Evolutionary conservation across 1,140 invertebrate genomes (phyloP).

Genomic region (Limonius californicus): DNA sequence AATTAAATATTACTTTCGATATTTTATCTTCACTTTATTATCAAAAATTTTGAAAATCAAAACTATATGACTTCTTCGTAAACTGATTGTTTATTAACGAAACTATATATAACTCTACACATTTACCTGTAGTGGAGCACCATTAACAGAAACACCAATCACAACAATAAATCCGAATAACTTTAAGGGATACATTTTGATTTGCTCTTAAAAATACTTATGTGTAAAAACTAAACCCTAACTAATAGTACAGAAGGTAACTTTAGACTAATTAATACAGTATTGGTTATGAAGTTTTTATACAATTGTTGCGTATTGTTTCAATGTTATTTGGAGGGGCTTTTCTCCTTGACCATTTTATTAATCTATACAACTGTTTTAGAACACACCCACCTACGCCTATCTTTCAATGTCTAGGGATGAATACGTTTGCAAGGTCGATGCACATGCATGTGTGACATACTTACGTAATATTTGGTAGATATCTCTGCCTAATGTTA

Average conservation of each 20-base stretch:
- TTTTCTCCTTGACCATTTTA: constrained; percentile 38
- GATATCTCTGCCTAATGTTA: neutral
- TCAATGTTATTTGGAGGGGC: constrained; percentile 28
- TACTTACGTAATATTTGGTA: constrained; percentile 23
- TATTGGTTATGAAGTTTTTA: constrained; percentile 30
- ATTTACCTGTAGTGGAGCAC: too few relatives aligned
- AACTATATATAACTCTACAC: too few relatives aligned
- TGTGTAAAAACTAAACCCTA: too few relatives aligned
- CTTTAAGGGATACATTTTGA: neutral
- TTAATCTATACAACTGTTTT: constrained; percentile 18
- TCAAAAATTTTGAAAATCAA: too few relatives aligned
- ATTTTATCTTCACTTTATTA: too few relatives aligned
- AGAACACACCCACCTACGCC: constrained; percentile 24
- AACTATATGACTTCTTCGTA: too few relatives aligned
- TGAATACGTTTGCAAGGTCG: constrained; percentile 22
- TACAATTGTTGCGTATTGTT: constrained; percentile 29
- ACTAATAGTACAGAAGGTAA: neutral
- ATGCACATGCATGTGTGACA: constrained; percentile 25
- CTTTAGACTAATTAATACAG: constrained; percentile 29
- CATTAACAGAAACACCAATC: neutral
- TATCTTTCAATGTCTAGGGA: constrained; percentile 30
- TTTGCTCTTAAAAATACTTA: too few relatives aligned
- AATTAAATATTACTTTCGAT: too few relatives aligned
- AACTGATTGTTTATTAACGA: too few relatives aligned
- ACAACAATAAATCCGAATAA: neutral